Conservation (phyloP, 2,888 invertebrate genomes). For the Labia minor region DNA sequence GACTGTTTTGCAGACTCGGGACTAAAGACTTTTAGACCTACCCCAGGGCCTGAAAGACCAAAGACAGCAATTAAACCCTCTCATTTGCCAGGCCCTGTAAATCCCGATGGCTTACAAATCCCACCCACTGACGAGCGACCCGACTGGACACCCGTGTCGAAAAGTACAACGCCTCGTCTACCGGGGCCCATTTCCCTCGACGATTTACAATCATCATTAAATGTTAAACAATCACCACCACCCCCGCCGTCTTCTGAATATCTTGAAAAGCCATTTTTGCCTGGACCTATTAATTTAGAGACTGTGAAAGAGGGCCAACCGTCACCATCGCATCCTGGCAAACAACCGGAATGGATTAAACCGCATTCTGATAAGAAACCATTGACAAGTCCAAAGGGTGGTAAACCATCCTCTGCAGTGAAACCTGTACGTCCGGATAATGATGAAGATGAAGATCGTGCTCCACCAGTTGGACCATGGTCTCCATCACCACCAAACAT, state of each 20-base stretch:
- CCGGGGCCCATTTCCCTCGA: constrained; percentile 19
- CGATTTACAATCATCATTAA: background rate
- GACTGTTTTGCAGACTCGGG: background rate
- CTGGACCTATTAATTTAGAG: background rate
- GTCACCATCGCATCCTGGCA: background rate
- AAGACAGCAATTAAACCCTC: background rate
- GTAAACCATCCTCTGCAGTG: background rate
- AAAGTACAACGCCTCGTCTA: background rate
- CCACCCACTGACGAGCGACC: background rate
- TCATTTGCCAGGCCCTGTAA: background rate
- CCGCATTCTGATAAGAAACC: background rate
- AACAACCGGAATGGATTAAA: background rate
- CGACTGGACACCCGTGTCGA: constrained; percentile 7
- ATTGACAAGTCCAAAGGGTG: background rate
- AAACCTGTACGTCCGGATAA: background rate
- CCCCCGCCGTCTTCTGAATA: background rate
- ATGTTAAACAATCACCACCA: background rate
- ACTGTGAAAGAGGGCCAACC: too few relatives aligned
- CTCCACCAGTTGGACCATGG: background rate
- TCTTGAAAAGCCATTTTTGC: background rate
- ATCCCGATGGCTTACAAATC: background rate
- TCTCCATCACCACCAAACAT: background rate
- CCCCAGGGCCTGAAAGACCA: background rate
- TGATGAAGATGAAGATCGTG: background rate
- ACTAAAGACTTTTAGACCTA: background rate